Evolutionary conservation across 2,797 vertebrate genomes (phyloP).

Genomic region (Sebastes diploproa): DNA sequence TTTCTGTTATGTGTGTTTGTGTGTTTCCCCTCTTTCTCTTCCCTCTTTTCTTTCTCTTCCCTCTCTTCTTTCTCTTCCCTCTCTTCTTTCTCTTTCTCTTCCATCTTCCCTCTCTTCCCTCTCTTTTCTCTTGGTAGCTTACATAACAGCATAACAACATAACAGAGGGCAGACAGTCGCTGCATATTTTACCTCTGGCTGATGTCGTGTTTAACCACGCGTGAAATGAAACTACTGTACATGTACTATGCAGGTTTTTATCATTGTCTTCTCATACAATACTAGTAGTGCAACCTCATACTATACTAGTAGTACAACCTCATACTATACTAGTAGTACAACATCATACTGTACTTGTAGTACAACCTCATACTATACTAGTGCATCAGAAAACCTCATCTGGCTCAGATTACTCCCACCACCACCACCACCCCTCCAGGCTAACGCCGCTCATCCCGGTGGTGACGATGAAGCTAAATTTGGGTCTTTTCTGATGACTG

Average conservation of each 20-base stretch:
- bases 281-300: too few species aligned
- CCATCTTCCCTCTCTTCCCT: background rate
- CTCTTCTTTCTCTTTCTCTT: background rate
- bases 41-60: background rate
- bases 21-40: background rate
- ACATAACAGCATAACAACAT: slow-evolving; percentile 46
- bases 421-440: background rate
- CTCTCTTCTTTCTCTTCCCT: slow-evolving; percentile 2
- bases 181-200: slow-evolving; percentile 19
- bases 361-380: too few species aligned
- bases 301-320: too few species aligned
- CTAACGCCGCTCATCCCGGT: background rate
- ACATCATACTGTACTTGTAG: too few species aligned
- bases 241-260: background rate
- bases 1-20: slow-evolving; percentile 12
- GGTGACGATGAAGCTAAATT: slow-evolving; percentile 16
- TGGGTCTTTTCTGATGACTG: background rate
- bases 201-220: slow-evolving; percentile 12
- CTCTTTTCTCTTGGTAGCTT: slow-evolving; percentile 26
- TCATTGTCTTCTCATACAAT: background rate
- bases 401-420: slow-evolving; percentile 12
- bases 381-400: background rate
- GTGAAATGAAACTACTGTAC: slow-evolving; percentile 20
- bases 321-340: too few species aligned
- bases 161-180: slow-evolving; percentile 17